phyloP scores from a whole-genome alignment of 2,888 invertebrate genomes.

The Erebia ligea region DNA sequence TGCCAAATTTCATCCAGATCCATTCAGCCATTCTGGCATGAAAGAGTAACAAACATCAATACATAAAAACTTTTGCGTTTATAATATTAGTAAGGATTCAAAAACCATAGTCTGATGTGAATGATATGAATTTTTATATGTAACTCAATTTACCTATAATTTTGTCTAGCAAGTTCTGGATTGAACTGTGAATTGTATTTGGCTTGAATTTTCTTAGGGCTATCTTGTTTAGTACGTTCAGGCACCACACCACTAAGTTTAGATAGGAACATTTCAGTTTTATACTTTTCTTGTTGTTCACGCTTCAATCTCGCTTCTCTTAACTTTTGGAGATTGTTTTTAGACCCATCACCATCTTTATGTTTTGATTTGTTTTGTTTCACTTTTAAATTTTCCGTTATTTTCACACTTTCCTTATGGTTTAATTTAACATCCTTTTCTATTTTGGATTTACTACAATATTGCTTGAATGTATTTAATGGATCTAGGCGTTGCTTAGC shows the following conservation, averaged over 20 bases:
- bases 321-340: slow-evolving; percentile 84
- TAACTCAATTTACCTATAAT: slow-evolving; percentile 72
- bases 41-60: no score
- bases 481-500: slow-evolving; percentile 89
- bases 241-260: slow-evolving; percentile 76
- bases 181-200: slow-evolving; percentile 99
- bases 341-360: slow-evolving; percentile 55
- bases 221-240: slow-evolving; percentile 41
- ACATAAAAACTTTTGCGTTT: no score
- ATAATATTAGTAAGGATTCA: no score
- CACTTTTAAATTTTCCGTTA: slow-evolving; percentile 54
- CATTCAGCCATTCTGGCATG: no score
- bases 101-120: no score
- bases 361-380: slow-evolving; percentile 53
- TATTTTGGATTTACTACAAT: slow-evolving; percentile 53
- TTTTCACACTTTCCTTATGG: slow-evolving; percentile 45
- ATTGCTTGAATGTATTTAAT: slow-evolving; percentile 86
- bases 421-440: slow-evolving; percentile 33
- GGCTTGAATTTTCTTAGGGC: slow-evolving; percentile 80
- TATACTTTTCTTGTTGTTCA: slow-evolving; percentile 90
- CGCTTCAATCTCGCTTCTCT: slow-evolving; percentile 91
- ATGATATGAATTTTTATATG: no score
- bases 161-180: slow-evolving; percentile 94
- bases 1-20: no score
- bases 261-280: slow-evolving; percentile 88